Evolutionary conservation across 2,797 vertebrate species (phyloP).

Genomic region (Betta splendens): DNA sequence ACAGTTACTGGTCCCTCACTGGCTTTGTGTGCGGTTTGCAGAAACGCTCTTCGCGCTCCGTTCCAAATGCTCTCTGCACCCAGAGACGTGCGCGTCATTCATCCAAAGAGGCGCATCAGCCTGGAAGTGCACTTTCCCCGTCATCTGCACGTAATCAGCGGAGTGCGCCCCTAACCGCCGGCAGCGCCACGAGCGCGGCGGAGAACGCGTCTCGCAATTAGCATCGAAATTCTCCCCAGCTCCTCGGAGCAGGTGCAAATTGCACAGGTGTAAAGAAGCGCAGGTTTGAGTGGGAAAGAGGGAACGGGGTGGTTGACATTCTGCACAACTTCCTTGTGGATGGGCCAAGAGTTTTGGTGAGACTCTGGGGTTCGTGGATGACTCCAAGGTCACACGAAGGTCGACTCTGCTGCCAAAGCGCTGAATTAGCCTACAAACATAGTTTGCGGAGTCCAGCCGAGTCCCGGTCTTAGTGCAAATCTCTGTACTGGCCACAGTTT

Average conservation of each 20-base stretch:
- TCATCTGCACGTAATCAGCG: conserved; percentile 59
- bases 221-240: conserved; percentile 45
- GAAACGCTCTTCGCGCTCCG: conserved; percentile 34
- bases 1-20: not conserved
- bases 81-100: conserved; percentile 35
- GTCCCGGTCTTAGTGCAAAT: conserved; percentile 46
- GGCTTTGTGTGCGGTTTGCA: not conserved
- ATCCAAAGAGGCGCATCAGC: conserved; percentile 37
- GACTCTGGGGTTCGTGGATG: too few species aligned
- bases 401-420: conserved; percentile 27
- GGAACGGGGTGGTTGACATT: conserved; percentile 18
- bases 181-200: conserved; percentile 37
- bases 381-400: too few species aligned
- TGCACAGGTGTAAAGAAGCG: conserved; percentile 55
- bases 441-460: conserved; percentile 31
- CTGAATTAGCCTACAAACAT: conserved; percentile 42
- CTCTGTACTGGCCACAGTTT: conserved; percentile 39
- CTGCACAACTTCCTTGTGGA: conserved; percentile 19
- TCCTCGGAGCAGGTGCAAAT: conserved; percentile 56
- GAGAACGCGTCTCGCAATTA: conserved; percentile 56
- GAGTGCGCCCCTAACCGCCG: conserved; percentile 49
- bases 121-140: conserved; percentile 44
- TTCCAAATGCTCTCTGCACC: conserved; percentile 31
- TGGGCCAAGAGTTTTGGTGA: too few species aligned
- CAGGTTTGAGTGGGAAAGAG: conserved; percentile 20